A percentile compares a stretch with the other conserved stretches of the same genome.
Conservation (phyloP, 2,797 vertebrate species). For the Notolabrus celidotus region DNA sequence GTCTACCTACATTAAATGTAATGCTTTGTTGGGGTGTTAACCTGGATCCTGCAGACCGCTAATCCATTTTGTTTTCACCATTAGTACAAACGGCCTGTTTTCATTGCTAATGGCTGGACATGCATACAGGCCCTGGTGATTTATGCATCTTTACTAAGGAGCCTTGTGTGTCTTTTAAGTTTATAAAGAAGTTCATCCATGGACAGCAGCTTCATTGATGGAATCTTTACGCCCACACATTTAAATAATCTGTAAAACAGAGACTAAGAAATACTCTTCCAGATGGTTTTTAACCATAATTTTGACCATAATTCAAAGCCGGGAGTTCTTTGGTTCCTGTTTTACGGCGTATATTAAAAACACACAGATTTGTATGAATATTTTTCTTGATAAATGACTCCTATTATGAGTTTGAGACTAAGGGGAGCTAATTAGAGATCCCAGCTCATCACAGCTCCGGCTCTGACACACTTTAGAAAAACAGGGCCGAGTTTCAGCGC, state of each 20-base stretch:
- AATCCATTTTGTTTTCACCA: no score
- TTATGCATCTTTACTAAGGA: no score
- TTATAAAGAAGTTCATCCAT: background rate
- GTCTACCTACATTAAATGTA: no score
- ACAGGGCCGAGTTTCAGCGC: constrained; percentile 18
- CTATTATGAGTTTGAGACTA: constrained; percentile 50
- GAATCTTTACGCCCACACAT: constrained; percentile 5
- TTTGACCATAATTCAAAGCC: constrained; percentile 13
- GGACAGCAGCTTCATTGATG: background rate
- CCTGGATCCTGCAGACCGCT: no score
- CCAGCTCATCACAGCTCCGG: constrained; percentile 22
- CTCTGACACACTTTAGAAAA: constrained; percentile 37
- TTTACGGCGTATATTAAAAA: constrained; percentile 25
- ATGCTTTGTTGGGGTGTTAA: no score
- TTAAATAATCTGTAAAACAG: constrained; percentile 14
- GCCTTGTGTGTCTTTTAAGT: background rate
- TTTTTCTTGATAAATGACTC: constrained; percentile 45
- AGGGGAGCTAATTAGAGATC: constrained; percentile 63
- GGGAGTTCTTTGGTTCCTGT: constrained; percentile 15
- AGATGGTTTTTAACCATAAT: constrained; percentile 10
- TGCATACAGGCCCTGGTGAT: no score
- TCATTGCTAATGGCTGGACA: no score
- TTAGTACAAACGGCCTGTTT: no score
- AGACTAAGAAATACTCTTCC: constrained; percentile 9
- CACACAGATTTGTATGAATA: constrained; percentile 34